phyloP scores from a whole-genome alignment of 1,140 invertebrate genomes.

The Cyrtorhinus lividipennis region DNA sequence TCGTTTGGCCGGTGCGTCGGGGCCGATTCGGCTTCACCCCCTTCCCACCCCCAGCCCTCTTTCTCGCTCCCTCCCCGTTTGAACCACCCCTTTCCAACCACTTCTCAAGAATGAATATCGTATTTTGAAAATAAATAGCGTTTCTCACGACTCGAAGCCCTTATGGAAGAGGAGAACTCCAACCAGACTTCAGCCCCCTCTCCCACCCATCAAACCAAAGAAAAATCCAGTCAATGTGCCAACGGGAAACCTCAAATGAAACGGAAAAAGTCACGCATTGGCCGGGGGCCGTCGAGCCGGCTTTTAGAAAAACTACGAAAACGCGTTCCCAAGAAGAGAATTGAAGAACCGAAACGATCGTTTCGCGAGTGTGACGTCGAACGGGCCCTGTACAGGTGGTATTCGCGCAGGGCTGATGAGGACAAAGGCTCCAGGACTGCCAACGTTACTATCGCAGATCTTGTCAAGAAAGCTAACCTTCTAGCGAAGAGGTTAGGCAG shows the following conservation, averaged over 20 bases:
- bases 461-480: slow-evolving; percentile 22
- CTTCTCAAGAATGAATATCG: too few relatives aligned
- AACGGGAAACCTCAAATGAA: slow-evolving; percentile 6
- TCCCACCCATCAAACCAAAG: background rate
- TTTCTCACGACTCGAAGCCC: background rate
- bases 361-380: slow-evolving; percentile 25
- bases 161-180: background rate
- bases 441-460: slow-evolving; percentile 9
- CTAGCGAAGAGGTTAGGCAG: slow-evolving; percentile 23
- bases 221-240: slow-evolving; percentile 15
- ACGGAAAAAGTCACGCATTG: background rate
- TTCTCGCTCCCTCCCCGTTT: too few relatives aligned
- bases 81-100: too few relatives aligned
- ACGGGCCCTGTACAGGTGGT: slow-evolving; percentile 26
- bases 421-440: background rate
- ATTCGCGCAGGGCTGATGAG: slow-evolving; percentile 20
- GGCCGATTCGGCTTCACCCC: background rate
- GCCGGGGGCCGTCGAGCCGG: background rate
- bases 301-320: slow-evolving; percentile 1
- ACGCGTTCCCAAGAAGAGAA: slow-evolving; percentile 9
- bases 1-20: background rate
- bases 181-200: background rate
- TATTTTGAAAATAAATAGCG: too few relatives aligned
- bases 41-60: background rate
- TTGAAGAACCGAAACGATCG: slow-evolving; percentile 3